Base-by-base conservation (phyloP, 2,888 invertebrate species). In the Raillietiella orientalis region DNA sequence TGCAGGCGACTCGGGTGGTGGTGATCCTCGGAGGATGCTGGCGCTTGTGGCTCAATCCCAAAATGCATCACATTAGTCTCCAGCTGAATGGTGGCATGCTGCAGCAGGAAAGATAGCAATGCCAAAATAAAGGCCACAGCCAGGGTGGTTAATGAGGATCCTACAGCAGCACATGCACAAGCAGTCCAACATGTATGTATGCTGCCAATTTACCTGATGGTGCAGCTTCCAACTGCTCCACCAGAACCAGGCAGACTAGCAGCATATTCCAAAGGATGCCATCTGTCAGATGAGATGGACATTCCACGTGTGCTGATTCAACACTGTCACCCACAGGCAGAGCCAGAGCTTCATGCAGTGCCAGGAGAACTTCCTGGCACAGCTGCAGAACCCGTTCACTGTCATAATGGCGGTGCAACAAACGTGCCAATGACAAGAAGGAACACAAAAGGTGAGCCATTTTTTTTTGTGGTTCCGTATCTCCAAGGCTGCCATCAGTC, bases 101-200 rank as follows among this genome's bases (percentile, higher is more conserved):
- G 64, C 34, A 62, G 48, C 17, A 67, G 43, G 41, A 69, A 67
- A 10, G 70, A 70, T 34, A 71, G 60, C 34, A 79, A 55, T 14
- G 75, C 74, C 25, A 82, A 53, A 26, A 69, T 59, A 40, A 82
- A 75, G 15, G 79, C 77, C 39, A 71, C 64, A 27, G 69, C 59
- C n/a, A n/a, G n/a, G n/a, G n/a, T n/a, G n/a, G n/a, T n/a, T n/a
- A n/a, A n/a, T n/a, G n/a, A n/a, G n/a, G n/a, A n/a, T n/a, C n/a
- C n/a, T n/a, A n/a, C n/a, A n/a, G n/a, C n/a, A n/a, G n/a, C n/a
- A n/a, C n/a, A n/a, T n/a, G n/a, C n/a, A n/a, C n/a, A n/a, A n/a
- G n/a, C n/a, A n/a, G n/a, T n/a, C n/a, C n/a, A n/a, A n/a, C n/a
- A n/a, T n/a, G n/a, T n/a, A n/a, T n/a, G n/a, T n/a, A n/a, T n/a